phyloP scores from a whole-genome alignment of 2,113 vertebrate species.

The Shinisaurus crocodilurus region DNA sequence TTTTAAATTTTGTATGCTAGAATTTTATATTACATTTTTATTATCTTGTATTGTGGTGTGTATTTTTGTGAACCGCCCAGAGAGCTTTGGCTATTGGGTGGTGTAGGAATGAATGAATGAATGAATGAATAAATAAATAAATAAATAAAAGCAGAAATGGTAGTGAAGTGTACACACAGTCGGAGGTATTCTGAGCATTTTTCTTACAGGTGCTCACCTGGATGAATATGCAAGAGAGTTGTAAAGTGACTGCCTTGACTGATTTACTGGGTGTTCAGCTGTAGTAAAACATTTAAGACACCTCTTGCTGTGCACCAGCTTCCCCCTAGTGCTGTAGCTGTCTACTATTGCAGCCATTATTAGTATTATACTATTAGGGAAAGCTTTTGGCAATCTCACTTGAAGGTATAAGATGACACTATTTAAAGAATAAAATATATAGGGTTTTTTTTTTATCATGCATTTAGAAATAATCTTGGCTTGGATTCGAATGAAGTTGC shows the following conservation, averaged over 20 bases:
- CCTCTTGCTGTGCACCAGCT: background rate
- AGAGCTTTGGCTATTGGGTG: too few species aligned
- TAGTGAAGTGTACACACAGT: background rate
- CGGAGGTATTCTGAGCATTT: too few species aligned
- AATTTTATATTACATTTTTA: too few species aligned
- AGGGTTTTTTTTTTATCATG: conserved; percentile 15
- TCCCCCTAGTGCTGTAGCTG: background rate
- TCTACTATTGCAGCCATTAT: background rate
- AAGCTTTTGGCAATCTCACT: conserved; percentile 11
- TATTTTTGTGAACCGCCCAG: too few species aligned
- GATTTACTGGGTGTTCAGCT: background rate
- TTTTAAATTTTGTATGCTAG: too few species aligned
- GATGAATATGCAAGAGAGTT: background rate
- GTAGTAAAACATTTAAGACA: background rate
- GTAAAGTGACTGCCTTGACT: background rate
- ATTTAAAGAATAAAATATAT: background rate
- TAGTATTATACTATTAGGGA: background rate
- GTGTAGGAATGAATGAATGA: too few species aligned
- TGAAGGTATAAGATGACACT: background rate
- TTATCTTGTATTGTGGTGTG: too few species aligned
- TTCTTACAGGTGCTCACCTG: background rate
- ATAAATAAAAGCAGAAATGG: background rate
- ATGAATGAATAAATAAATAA: too few species aligned
- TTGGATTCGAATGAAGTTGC: conserved; percentile 17
- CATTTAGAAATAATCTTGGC: background rate